These are phyloP conservation scores for Drosophila burlai DNA, from an alignment of 1,140 invertebrate species.

Conservation along the genomic window DNA sequence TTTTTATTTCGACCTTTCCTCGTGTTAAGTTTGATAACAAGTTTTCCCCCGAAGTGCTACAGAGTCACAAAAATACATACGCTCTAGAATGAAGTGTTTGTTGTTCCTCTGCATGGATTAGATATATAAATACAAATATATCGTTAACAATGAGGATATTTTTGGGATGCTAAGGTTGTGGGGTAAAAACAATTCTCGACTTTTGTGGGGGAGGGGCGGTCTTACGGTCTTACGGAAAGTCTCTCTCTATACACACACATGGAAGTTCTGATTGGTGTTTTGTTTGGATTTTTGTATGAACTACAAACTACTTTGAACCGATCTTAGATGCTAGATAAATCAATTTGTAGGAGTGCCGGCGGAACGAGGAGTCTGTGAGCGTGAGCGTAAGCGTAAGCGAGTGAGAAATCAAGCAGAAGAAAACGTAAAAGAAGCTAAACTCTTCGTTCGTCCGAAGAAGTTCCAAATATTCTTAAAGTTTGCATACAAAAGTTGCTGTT, in stretches of 20 bases:
- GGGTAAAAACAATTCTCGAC: conserved; percentile 12
- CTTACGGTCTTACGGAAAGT: background rate
- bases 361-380: conserved; percentile 11
- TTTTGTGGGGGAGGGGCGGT: background rate
- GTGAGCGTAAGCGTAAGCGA: background rate
- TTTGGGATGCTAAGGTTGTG: background rate
- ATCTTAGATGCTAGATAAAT: conserved; percentile 3
- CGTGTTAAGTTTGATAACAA: conserved; percentile 24
- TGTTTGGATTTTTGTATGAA: background rate
- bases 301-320: conserved; percentile 13
- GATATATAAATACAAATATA: background rate
- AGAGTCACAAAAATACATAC: conserved; percentile 25
- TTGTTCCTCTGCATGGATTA: background rate
- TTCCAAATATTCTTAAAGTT: background rate
- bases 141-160: conserved; percentile 6
- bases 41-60: conserved; percentile 19
- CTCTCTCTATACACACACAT: conserved; percentile 1
- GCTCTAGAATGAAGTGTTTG: conserved; percentile 5
- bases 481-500: no score
- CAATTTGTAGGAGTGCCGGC: conserved; percentile 13
- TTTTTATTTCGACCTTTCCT: conserved; percentile 32
- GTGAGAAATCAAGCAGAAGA: background rate
- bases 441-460: background rate
- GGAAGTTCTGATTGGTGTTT: conserved; percentile 26
- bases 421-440: background rate